phyloP scores from a whole-genome alignment of 2,113 vertebrate species.

The Seriola aureovittata region DNA sequence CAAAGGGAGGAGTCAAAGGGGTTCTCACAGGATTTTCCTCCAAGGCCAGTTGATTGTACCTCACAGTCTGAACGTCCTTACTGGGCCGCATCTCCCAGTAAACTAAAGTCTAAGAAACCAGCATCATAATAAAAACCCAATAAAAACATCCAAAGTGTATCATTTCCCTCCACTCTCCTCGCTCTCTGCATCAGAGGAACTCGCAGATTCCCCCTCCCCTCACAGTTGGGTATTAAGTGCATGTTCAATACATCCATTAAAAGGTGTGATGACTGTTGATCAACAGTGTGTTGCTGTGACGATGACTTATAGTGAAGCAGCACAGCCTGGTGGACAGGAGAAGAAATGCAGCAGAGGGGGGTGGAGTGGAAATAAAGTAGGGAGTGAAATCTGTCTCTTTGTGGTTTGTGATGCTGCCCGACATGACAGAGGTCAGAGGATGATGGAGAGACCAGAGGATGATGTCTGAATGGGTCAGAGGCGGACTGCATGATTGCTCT shows the following conservation, averaged over 20 bases:
- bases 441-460: neutral
- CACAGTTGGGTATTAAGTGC: conserved; percentile 61
- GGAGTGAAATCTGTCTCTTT: neutral
- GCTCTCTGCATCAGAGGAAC: conserved; percentile 7
- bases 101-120: conserved; percentile 63
- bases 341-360: conserved; percentile 30
- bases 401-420: neutral
- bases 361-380: neutral
- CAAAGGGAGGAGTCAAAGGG: conserved; percentile 71
- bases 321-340: conserved; percentile 58
- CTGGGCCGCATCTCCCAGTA: conserved; percentile 38
- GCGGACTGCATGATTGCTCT: neutral
- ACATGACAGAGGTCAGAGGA: conserved; percentile 4
- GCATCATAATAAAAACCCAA: conserved; percentile 44
- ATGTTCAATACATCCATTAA: conserved; percentile 62
- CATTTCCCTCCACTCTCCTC: conserved; percentile 9
- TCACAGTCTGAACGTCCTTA: conserved; percentile 72
- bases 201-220: neutral
- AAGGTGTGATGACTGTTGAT: conserved; percentile 50
- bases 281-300: conserved; percentile 27
- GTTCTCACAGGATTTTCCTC: conserved; percentile 59
- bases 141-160: conserved; percentile 54
- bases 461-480: conserved; percentile 5
- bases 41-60: conserved; percentile 77
- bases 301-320: conserved; percentile 63